These are phyloP conservation scores for Drosophila paulistorum DNA, from an alignment of 1,140 invertebrate genomes.

Conservation along the genomic window DNA sequence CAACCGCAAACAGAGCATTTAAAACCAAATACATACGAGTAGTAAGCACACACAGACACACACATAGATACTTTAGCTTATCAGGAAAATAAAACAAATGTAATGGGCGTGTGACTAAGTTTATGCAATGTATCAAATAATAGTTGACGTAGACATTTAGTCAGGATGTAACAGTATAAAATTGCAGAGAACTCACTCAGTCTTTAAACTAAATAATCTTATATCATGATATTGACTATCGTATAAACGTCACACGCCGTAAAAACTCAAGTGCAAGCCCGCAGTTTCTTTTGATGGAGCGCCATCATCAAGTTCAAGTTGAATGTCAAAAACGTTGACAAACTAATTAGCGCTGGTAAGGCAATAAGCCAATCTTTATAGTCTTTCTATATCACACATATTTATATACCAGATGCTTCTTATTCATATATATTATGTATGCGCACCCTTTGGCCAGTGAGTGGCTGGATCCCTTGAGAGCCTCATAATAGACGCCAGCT, in stretches of 20 bases:
- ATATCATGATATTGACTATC: not conserved
- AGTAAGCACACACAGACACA: too few species aligned
- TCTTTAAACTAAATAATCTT: not conserved
- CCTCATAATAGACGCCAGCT: conserved; percentile 77
- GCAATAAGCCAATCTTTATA: conserved; percentile 18
- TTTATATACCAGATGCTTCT: not conserved
- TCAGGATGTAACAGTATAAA: too few species aligned
- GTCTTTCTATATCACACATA: not conserved
- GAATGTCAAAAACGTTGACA: conserved; percentile 61
- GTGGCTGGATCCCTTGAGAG: conserved; percentile 73
- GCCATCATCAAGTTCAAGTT: conserved; percentile 76
- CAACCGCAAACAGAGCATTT: conserved; percentile 67
- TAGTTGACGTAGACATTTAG: too few species aligned
- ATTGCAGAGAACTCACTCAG: not conserved
- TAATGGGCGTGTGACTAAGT: conserved; percentile 31
- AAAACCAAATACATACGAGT: conserved; percentile 35
- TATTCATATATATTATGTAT: not conserved
- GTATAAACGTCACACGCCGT: conserved; percentile 41
- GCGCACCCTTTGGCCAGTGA: conserved; percentile 74
- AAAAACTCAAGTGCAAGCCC: conserved; percentile 10
- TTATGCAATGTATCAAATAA: conserved; percentile 9
- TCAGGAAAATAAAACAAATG: conserved; percentile 62
- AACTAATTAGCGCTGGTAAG: conserved; percentile 50
- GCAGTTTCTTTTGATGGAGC: conserved; percentile 36
- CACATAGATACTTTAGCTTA: conserved; percentile 49